Conservation (phyloP, 2,888 invertebrate species). For the Aleiodes testaceus region DNA sequence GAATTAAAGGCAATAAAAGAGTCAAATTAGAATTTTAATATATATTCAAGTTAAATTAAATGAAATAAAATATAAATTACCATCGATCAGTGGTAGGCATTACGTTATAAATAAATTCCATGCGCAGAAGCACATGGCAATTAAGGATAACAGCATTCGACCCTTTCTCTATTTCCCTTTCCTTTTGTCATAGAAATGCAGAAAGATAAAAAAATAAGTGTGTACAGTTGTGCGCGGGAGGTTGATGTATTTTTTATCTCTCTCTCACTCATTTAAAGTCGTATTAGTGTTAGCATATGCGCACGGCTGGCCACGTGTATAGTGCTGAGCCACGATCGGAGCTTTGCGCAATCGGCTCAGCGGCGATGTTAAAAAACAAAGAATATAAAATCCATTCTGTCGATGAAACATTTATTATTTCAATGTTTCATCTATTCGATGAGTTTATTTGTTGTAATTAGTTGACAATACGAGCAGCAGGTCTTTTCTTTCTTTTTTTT, state of each 20-base stretch:
- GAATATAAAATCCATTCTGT: not conserved
- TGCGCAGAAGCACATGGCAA: constrained; percentile 27
- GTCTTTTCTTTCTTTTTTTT: not conserved
- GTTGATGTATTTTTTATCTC: constrained; percentile 19
- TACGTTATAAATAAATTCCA: constrained; percentile 26
- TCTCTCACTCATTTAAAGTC: constrained; percentile 2
- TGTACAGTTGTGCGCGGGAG: constrained; percentile 43
- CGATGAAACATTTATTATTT: not conserved
- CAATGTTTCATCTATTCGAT: constrained; percentile 10
- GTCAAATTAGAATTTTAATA: not conserved
- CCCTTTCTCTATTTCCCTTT: constrained; percentile 38
- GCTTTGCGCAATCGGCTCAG: constrained; percentile 31
- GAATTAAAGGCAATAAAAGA: not conserved
- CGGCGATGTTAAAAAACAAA: not conserved
- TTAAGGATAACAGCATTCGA: constrained; percentile 29
- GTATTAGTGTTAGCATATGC: constrained; percentile 41
- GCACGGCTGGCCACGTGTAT: constrained; percentile 52
- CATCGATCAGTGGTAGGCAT: constrained; percentile 18
- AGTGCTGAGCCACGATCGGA: constrained; percentile 13
- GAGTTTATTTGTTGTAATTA: not conserved
- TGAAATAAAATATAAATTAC: constrained; percentile 21
- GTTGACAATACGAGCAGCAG: not conserved
- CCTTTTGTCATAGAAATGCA: constrained; percentile 26
- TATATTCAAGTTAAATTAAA: constrained; percentile 22
- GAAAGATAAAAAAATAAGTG: constrained; percentile 35